Evolutionary conservation across 2,113 vertebrate species (phyloP).

Genomic region (western clawed frog (Xenopus tropicalis)): UCB_Xtro_10.0 CM004445.2:57038501-57039000

Average conservation of each 20-base stretch:
- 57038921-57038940: neutral
- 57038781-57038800: conserved; percentile 97
- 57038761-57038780: conserved; percentile 98
- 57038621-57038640: too few relatives aligned
- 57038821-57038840: conserved; percentile 58
- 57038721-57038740: neutral
- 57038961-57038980: conserved; percentile 4
- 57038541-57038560: too few relatives aligned
- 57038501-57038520: too few relatives aligned
- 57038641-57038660: too few relatives aligned
- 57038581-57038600: too few relatives aligned
- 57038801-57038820: conserved; percentile 98
- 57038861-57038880: conserved; percentile 52
- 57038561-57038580: too few relatives aligned
- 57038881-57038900: neutral
- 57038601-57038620: too few relatives aligned
- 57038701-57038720: neutral
- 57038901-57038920: neutral
- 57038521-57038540: too few relatives aligned
- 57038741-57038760: conserved; percentile 70
- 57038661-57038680: too few relatives aligned
- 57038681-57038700: too few relatives aligned
- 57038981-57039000: conserved; percentile 13
- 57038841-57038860: conserved; percentile 61
- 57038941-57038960: neutral